A percentile compares a stretch with the other conserved stretches of the same genome.
phyloP scores from a whole-genome alignment of 2,797 vertebrate species.

The Alauda arvensis region DNA sequence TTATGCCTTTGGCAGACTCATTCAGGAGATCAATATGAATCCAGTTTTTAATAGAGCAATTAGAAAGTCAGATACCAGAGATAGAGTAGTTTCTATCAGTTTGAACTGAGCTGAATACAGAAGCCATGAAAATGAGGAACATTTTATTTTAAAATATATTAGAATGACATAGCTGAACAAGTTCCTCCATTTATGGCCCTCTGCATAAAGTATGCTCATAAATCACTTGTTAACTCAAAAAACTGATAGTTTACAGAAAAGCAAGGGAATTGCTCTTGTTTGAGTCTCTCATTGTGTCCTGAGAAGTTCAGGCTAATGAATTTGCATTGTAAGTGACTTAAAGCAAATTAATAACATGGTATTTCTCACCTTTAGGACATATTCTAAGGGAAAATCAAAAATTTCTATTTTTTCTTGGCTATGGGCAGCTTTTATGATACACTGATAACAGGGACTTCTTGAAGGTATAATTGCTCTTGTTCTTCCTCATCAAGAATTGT shows the following conservation, averaged over 20 bases:
- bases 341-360: background rate
- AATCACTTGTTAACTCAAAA: background rate
- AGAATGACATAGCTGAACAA: background rate
- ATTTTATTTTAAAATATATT: background rate
- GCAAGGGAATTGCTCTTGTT: background rate
- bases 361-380: background rate
- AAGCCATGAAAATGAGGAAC: background rate
- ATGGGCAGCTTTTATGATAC: background rate
- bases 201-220: background rate
- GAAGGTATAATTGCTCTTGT: background rate
- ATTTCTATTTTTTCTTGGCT: background rate
- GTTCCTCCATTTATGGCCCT: background rate
- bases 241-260: background rate
- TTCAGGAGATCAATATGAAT: background rate
- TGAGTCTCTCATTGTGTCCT: background rate
- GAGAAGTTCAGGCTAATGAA: background rate
- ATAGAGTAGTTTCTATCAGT: background rate
- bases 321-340: background rate
- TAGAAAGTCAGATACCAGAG: background rate
- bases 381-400: background rate
- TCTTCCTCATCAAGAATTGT: background rate
- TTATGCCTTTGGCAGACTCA: background rate
- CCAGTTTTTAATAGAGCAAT: background rate
- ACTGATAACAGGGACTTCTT: background rate
- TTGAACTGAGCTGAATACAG: background rate